phyloP scores from a whole-genome alignment of 2,888 invertebrate species.

The Teleiodes luculella region DNA sequence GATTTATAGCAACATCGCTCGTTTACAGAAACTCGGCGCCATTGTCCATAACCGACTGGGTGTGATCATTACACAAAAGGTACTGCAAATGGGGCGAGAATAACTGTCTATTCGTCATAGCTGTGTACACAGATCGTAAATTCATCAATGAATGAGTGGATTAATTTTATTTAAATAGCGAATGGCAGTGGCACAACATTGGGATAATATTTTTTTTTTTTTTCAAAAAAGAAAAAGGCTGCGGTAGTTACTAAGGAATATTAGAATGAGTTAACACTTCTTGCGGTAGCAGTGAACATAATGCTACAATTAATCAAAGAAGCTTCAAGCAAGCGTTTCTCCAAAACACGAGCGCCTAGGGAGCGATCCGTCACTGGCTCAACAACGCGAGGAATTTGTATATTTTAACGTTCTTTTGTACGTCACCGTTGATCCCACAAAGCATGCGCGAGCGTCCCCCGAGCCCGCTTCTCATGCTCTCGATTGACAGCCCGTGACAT shows the following conservation, averaged over 20 bases:
- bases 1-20: constrained; percentile 53
- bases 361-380: constrained; percentile 58
- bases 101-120: constrained; percentile 63
- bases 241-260: neutral
- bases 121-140: constrained; percentile 66
- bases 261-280: constrained; percentile 4
- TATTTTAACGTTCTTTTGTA: constrained; percentile 28
- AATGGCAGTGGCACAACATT: neutral
- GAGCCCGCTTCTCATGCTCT: constrained; percentile 68
- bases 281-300: neutral
- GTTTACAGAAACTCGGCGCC: constrained; percentile 43
- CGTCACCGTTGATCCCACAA: constrained; percentile 50
- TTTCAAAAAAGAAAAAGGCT: neutral
- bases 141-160: constrained; percentile 31
- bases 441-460: constrained; percentile 34
- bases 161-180: constrained; percentile 10
- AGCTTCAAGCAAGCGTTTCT: neutral
- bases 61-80: constrained; percentile 66
- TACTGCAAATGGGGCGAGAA: constrained; percentile 64
- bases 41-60: constrained; percentile 71
- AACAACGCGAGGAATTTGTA: constrained; percentile 53
- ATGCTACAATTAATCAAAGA: constrained; percentile 11
- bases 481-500: constrained; percentile 70
- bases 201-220: no score
- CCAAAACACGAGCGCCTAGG: constrained; percentile 39